Base-by-base conservation (phyloP, 92 coral and sea anemone genomes). In the Epizoanthus rinbou region DNA sequence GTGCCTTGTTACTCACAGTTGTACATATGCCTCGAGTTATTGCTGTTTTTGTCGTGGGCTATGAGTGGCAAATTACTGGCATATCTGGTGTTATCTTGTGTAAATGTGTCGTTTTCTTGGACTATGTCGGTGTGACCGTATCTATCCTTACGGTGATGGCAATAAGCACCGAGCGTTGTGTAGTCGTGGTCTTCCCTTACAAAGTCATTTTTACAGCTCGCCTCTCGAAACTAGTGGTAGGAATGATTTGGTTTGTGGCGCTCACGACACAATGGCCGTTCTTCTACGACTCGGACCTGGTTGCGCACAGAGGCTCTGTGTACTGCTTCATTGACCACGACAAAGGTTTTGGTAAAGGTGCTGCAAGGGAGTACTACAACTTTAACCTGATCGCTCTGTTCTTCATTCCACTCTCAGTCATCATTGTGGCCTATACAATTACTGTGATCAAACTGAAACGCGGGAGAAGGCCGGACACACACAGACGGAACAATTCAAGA, bases 11-110 rank as follows among this genome's bases (percentile, higher is more conserved):
- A 0, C 81, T 88, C 28, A 91, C 90, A 8, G 18, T 88, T 2
- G 78, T 85, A 15, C 88, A 91, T 69, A 91, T 91, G 94, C 94
- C 92, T 28, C 74, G 94, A 54, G 85, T 82, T 16, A 35, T 91
- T 19, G 73, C 88, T 43, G 39, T 88, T 0, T 68, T 74, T n/a
- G 63, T 75, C 22, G 79, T 71, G 24, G 94, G 94, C 11, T 88
- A 81, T 23, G 31, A 66, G 37, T 91, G 94, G 94, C 88, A 80
- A 28, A 28, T 88, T 5, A 33, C 67, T 3, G 92, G 92, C 9
- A 9, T 50, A 11, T 9, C 69, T 2, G 92, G 88, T 1, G 25
- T 39, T 35, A 22, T 82, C n/a, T 60, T 88, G 8, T 91, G 94
- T 56, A 88, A 80, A 74, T 31, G 73, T 2, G 76, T 87, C 43